Conservation (phyloP, 2,888 invertebrate genomes). For the Megastigmus dorsalis region DNA sequence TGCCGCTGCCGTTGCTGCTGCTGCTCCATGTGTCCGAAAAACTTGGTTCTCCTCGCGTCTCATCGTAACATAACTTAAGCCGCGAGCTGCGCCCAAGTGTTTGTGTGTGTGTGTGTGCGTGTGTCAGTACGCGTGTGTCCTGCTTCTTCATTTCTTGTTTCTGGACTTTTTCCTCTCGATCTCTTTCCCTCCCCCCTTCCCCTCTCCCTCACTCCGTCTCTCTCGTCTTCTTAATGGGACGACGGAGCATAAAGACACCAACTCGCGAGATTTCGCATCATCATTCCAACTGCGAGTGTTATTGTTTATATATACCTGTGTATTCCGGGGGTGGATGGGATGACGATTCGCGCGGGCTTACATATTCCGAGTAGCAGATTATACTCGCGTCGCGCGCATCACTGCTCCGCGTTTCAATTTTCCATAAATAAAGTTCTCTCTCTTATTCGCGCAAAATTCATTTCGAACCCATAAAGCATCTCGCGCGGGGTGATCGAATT, state of each 20-base stretch:
- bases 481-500: conserved; percentile 40
- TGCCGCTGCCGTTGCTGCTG: conserved; percentile 1
- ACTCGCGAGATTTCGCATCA: conserved; percentile 21
- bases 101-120: too few relatives aligned
- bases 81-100: too few relatives aligned
- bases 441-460: conserved; percentile 29
- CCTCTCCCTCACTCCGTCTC: conserved; percentile 22
- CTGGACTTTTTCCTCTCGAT: neutral
- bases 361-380: neutral
- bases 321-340: neutral
- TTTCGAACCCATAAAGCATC: conserved; percentile 36
- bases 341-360: neutral
- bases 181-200: conserved; percentile 15
- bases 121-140: too few relatives aligned
- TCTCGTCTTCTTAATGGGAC: conserved; percentile 42
- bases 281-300: conserved; percentile 25
- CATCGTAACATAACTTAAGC: conserved; percentile 34
- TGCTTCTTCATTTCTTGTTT: too few relatives aligned
- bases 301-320: conserved; percentile 42
- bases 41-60: conserved; percentile 16
- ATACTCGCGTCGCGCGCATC: neutral
- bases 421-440: conserved; percentile 42
- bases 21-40: conserved; percentile 20
- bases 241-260: neutral
- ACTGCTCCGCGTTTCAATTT: conserved; percentile 35